Conservation (phyloP, 2,888 invertebrate genomes). For the Leptodirus hochenwartii region DNA sequence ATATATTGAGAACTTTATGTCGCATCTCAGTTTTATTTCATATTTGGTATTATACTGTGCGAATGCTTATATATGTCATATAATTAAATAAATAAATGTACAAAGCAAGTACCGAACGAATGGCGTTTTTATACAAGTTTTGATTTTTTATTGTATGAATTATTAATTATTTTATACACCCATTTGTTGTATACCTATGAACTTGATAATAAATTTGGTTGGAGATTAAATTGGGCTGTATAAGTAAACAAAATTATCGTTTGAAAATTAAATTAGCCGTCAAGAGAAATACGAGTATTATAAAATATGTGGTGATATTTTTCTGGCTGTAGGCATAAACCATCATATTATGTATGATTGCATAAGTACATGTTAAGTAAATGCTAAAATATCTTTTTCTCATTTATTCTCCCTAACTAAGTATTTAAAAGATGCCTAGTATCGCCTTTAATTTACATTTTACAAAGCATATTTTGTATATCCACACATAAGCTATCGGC, state of each 20-base stretch:
- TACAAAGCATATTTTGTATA: no score
- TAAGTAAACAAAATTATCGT: not conserved
- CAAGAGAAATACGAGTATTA: constrained; percentile 30
- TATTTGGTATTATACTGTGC: constrained; percentile 33
- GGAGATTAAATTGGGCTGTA: not conserved
- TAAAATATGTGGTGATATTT: constrained; percentile 32
- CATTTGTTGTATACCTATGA: constrained; percentile 15
- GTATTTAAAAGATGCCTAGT: no score
- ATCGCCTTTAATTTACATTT: no score
- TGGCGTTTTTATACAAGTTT: constrained; percentile 30
- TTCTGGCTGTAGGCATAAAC: constrained; percentile 31
- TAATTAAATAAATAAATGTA: constrained; percentile 34
- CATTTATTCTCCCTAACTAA: constrained; percentile 5
- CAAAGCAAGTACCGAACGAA: constrained; percentile 31
- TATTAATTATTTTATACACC: constrained; percentile 23
- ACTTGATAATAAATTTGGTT: constrained; percentile 6
- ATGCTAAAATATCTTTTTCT: constrained; percentile 28
- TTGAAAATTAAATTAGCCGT: constrained; percentile 16
- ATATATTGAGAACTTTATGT: no score
- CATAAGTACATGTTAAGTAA: constrained; percentile 30
- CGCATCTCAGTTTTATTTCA: constrained; percentile 27
- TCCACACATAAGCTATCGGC: no score
- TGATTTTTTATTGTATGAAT: constrained; percentile 29
- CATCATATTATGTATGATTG: constrained; percentile 30
- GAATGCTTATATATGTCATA: constrained; percentile 36